phyloP scores from a whole-genome alignment of 2,888 invertebrate species.

The Drosophila colorata region DNA sequence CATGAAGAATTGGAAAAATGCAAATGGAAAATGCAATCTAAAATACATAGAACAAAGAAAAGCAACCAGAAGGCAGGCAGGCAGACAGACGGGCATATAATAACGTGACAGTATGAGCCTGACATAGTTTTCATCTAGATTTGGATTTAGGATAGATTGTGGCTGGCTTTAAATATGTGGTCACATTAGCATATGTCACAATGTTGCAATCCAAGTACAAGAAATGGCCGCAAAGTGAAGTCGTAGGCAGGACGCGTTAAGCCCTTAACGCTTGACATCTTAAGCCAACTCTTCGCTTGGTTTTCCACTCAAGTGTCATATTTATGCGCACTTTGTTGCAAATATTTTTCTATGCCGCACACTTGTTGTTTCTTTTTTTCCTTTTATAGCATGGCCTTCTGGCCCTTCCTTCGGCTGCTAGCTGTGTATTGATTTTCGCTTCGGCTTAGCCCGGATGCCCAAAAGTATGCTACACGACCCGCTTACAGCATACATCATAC shows the following conservation, averaged over 20 bases:
- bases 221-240: not conserved
- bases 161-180: conserved; percentile 12
- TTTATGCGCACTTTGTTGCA: conserved; percentile 62
- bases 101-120: conserved; percentile 22
- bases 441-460: conserved; percentile 30
- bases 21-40: conserved; percentile 2
- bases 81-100: conserved; percentile 1
- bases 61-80: not conserved
- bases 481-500: conserved; percentile 50
- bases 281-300: conserved; percentile 21
- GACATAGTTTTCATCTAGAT: conserved; percentile 26
- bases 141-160: conserved; percentile 25
- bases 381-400: conserved; percentile 41
- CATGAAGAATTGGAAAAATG: not conserved
- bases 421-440: conserved; percentile 61
- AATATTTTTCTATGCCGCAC: conserved; percentile 30
- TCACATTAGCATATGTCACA: conserved; percentile 17
- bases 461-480: conserved; percentile 47
- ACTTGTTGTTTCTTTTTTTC: conserved; percentile 38
- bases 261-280: conserved; percentile 31
- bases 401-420: conserved; percentile 12
- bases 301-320: conserved; percentile 46
- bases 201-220: conserved; percentile 3
- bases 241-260: conserved; percentile 10
- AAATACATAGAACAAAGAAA: conserved; percentile 11